These are phyloP conservation scores for Malacosoma neustria DNA, from an alignment of 2,888 invertebrate genomes.

Conservation along the genomic window DNA sequence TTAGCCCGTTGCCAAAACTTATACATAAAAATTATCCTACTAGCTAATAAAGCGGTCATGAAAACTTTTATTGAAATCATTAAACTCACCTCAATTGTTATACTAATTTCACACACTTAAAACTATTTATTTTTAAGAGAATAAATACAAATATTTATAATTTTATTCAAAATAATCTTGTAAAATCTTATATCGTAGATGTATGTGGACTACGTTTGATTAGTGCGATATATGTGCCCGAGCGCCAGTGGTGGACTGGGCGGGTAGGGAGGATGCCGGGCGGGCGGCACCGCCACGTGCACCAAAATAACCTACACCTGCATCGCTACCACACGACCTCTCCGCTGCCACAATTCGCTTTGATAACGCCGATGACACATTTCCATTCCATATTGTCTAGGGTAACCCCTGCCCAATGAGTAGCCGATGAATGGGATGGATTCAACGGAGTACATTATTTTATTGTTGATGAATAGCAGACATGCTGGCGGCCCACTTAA, in stretches of 20 bases:
- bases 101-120: neutral
- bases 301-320: slow-evolving; percentile 70
- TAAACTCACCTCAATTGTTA: slow-evolving; percentile 14
- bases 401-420: slow-evolving; percentile 3
- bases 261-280: slow-evolving; percentile 40
- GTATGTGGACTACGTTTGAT: neutral
- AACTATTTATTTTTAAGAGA: neutral
- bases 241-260: slow-evolving; percentile 45
- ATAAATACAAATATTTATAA: too few relatives aligned
- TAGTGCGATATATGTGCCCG: slow-evolving; percentile 20
- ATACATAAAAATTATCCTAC: slow-evolving; percentile 5
- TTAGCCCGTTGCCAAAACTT: neutral
- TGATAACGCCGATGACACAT: slow-evolving; percentile 49
- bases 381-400: slow-evolving; percentile 6
- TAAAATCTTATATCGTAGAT: too few relatives aligned
- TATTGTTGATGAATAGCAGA: too few relatives aligned
- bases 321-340: slow-evolving; percentile 49
- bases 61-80: slow-evolving; percentile 13
- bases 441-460: neutral
- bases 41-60: slow-evolving; percentile 5
- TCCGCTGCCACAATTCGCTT: slow-evolving; percentile 38
- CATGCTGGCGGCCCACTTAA: neutral
- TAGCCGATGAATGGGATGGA: neutral
- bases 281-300: slow-evolving; percentile 32
- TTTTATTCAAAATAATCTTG: too few relatives aligned